Percentiles rank a stretch among this genome's conserved stretches.
phyloP scores from a whole-genome alignment of 2,797 vertebrate species.

The Cryptoblepharus egeriae region DNA sequence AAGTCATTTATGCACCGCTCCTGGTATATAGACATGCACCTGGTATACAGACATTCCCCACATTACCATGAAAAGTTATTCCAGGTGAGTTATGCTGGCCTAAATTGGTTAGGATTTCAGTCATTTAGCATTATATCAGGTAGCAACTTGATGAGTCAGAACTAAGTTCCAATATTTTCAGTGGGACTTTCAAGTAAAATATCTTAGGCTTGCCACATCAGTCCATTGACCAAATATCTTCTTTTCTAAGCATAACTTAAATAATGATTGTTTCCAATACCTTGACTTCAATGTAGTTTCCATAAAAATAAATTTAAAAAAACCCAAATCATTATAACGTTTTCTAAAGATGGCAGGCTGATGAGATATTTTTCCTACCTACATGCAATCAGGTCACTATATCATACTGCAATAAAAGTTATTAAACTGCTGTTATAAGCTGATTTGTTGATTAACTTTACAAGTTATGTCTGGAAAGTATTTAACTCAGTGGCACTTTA shows the following conservation, averaged over 20 bases:
- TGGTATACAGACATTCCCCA: no score
- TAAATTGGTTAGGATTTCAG: no score
- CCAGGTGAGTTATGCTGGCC: no score
- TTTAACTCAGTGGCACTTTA: conserved; percentile 13
- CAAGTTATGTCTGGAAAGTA: not conserved
- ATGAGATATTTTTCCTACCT: not conserved
- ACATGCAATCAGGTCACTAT: not conserved
- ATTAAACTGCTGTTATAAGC: not conserved
- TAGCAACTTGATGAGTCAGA: not conserved
- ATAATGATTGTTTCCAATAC: not conserved
- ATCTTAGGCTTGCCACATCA: not conserved
- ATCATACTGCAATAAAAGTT: not conserved
- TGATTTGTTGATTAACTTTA: accelerated
- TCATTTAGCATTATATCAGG: not conserved
- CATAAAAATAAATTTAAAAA: not conserved
- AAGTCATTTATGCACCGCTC: no score
- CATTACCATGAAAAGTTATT: no score
- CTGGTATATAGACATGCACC: no score
- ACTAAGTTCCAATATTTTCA: not conserved
- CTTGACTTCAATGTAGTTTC: not conserved
- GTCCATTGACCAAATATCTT: no score
- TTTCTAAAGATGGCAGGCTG: not conserved
- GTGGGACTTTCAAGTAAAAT: not conserved
- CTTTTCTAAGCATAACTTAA: not conserved
- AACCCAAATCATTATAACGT: not conserved